These are phyloP conservation scores for Toxostoma redivivum DNA, from an alignment of 2,113 vertebrate genomes.

Conservation along the genomic window DNA sequence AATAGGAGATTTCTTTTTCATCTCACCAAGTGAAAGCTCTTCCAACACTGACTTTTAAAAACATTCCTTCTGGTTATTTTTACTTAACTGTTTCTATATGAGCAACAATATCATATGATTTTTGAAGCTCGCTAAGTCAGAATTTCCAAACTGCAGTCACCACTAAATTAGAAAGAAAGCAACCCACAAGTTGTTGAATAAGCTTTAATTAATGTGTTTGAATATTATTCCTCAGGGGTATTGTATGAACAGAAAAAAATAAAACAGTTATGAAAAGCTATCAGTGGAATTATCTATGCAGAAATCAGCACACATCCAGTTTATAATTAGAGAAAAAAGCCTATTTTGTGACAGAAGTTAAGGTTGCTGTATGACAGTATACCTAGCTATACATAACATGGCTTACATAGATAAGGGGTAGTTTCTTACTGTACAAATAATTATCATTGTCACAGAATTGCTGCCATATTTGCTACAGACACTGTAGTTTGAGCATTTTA, in stretches of 20 bases:
- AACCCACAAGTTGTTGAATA: background rate
- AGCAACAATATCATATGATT: constrained; percentile 39
- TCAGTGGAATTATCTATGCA: background rate
- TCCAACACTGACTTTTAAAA: constrained; percentile 2
- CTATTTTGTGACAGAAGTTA: background rate
- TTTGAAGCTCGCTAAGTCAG: background rate
- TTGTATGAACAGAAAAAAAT: background rate
- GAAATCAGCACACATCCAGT: background rate
- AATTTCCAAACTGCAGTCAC: background rate
- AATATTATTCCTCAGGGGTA: background rate
- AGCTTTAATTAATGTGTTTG: background rate
- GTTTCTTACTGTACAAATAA: background rate
- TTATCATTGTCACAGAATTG: background rate
- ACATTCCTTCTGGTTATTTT: constrained; percentile 4
- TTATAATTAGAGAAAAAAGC: background rate
- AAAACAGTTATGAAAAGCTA: background rate
- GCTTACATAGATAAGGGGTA: background rate
- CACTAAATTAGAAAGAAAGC: background rate
- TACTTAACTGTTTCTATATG: constrained; percentile 8
- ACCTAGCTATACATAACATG: background rate
- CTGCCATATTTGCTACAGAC: background rate
- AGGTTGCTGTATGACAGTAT: background rate
- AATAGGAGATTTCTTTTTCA: background rate
- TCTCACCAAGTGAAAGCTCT: background rate
- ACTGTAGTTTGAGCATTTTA: background rate